Conservation (phyloP, 2,797 vertebrate genomes). For the Synaphobranchus kaupii region DNA sequence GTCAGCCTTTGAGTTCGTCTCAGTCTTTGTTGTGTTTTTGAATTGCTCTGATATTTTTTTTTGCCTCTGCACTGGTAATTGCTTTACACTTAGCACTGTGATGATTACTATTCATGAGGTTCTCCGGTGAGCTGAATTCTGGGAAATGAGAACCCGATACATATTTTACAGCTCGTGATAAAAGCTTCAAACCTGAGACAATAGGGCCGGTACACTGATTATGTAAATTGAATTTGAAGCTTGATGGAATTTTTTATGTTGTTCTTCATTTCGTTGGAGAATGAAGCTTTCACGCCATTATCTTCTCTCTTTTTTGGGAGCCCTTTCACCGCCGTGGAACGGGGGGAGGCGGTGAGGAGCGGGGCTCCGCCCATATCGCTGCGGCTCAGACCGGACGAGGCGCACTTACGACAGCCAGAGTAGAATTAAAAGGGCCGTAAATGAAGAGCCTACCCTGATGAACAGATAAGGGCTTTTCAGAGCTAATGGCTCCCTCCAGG, state of each 20-base stretch:
- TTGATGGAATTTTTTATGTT: conserved; percentile 14
- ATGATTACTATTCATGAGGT: conserved; percentile 9
- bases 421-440: neutral
- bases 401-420: neutral
- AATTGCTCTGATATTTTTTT: neutral
- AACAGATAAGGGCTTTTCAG: neutral
- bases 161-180: conserved; percentile 16
- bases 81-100: neutral
- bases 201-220: conserved; percentile 5
- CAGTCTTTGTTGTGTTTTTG: neutral
- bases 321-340: neutral
- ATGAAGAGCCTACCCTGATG: neutral
- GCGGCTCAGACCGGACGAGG: neutral
- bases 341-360: neutral
- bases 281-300: no score
- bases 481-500: neutral
- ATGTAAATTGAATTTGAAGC: conserved; percentile 12
- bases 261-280: neutral
- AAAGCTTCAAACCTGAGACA: neutral
- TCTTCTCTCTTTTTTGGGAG: neutral
- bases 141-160: neutral
- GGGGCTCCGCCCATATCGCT: neutral
- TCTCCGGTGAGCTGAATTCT: neutral
- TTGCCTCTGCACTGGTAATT: neutral
- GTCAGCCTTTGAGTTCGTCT: neutral